phyloP scores from a whole-genome alignment of 2,113 vertebrate genomes.

The Paralichthys olivaceus region DNA sequence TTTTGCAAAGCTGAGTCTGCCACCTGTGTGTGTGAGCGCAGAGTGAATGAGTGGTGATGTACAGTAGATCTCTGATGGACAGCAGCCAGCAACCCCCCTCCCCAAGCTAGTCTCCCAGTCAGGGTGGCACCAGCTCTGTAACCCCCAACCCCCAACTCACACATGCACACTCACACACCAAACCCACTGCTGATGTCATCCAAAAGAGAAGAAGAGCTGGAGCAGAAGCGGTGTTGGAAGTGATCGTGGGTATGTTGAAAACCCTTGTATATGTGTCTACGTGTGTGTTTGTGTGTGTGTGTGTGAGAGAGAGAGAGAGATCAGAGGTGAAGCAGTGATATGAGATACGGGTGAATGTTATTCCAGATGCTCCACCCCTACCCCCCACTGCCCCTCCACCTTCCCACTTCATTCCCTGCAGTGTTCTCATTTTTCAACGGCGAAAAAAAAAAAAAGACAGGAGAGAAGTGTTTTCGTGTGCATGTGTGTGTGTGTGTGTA shows the following conservation, averaged over 20 bases:
- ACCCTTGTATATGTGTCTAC: slow-evolving; percentile 16
- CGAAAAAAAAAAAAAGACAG: slow-evolving; percentile 49
- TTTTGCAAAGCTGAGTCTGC: neutral
- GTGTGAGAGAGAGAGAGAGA: slow-evolving; percentile 25
- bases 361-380: slow-evolving; percentile 71
- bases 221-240: slow-evolving; percentile 15
- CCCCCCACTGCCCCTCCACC: slow-evolving; percentile 26
- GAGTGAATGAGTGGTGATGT: slow-evolving; percentile 30
- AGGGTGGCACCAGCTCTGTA: slow-evolving; percentile 67
- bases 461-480: slow-evolving; percentile 33
- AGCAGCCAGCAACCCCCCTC: slow-evolving; percentile 29
- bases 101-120: slow-evolving; percentile 47
- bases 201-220: slow-evolving; percentile 29
- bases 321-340: slow-evolving; percentile 58
- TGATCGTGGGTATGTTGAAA: slow-evolving; percentile 44
- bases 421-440: slow-evolving; percentile 69
- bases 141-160: neutral
- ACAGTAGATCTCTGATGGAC: slow-evolving; percentile 42
- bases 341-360: slow-evolving; percentile 63
- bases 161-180: slow-evolving; percentile 29
- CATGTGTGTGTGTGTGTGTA: slow-evolving; percentile 21
- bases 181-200: slow-evolving; percentile 66
- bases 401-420: slow-evolving; percentile 51
- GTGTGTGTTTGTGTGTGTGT: slow-evolving; percentile 14
- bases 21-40: slow-evolving; percentile 25